Conservation (phyloP, 1,140 invertebrate species). For the Akabosia matsudoensis region DNA sequence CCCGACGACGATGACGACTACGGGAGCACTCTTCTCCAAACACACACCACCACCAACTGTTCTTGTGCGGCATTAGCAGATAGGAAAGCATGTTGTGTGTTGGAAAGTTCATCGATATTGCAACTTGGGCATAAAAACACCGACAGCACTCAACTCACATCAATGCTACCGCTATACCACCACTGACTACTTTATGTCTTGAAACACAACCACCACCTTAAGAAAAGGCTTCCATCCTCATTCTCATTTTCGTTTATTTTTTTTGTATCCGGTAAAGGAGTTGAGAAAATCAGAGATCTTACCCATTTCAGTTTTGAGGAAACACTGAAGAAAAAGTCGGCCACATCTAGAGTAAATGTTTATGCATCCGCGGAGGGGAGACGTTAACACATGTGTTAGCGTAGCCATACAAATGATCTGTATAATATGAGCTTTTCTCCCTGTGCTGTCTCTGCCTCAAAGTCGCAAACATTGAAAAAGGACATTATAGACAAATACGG, state of each 20-base stretch:
- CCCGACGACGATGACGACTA: background rate
- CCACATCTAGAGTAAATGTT: background rate
- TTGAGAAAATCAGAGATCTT: slow-evolving; percentile 20
- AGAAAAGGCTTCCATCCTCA: no score
- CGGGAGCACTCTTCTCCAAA: background rate
- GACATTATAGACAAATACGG: background rate
- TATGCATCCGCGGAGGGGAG: background rate
- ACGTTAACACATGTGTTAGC: background rate
- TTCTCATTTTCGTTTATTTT: no score
- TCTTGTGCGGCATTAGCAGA: background rate
- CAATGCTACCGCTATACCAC: background rate
- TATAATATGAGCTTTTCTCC: no score
- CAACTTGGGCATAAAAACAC: background rate
- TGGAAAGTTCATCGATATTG: background rate
- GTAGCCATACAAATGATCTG: background rate
- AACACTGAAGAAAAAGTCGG: slow-evolving; percentile 10
- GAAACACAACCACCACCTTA: no score
- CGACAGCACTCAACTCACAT: background rate
- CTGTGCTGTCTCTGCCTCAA: background rate
- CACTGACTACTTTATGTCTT: background rate
- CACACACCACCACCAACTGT: slow-evolving; percentile 4
- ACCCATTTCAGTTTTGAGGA: background rate
- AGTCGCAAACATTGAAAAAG: no score
- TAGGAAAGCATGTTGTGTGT: background rate
- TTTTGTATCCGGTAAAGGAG: background rate